A percentile compares a stretch with the other conserved stretches of the same genome.
Evolutionary conservation across 2,888 invertebrate genomes (phyloP).

Genomic region (Drosophila trichaetosa): DNA sequence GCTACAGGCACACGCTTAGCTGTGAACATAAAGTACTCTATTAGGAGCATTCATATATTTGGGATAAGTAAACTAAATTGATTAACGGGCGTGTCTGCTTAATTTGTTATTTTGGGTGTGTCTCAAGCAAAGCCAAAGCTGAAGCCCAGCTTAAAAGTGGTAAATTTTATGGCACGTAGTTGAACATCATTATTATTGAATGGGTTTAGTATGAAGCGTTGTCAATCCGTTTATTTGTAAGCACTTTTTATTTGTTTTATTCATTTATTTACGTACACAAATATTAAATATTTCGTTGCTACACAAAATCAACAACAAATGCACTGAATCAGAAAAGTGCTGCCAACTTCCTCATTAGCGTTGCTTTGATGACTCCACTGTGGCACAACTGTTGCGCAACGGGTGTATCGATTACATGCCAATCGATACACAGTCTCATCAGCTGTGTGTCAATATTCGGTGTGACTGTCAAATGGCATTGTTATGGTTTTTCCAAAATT

Average conservation of each 20-base stretch:
- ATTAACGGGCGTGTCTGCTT: constrained; percentile 63
- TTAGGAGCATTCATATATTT: not conserved
- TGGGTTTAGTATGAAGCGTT: not conserved
- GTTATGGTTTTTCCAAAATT: constrained; percentile 41
- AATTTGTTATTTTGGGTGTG: constrained; percentile 74
- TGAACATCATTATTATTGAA: not conserved
- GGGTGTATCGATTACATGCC: not conserved
- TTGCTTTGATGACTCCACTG: constrained; percentile 15
- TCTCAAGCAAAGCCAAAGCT: constrained; percentile 34
- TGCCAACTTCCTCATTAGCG: constrained; percentile 31
- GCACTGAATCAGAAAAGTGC: constrained; percentile 49
- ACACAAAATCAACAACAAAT: constrained; percentile 61
- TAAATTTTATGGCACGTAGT: not conserved
- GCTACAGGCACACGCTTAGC: constrained; percentile 2
- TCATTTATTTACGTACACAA: constrained; percentile 55
- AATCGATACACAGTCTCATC: constrained; percentile 11
- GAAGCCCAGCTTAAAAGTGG: constrained; percentile 51
- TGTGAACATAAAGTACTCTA: not conserved
- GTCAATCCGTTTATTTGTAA: not conserved
- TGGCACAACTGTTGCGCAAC: constrained; percentile 41
- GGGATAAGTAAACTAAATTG: not conserved
- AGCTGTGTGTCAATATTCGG: constrained; percentile 27
- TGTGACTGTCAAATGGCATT: constrained; percentile 32
- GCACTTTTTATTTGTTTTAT: not conserved
- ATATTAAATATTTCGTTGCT: constrained; percentile 39